Conservation (phyloP, 2,888 invertebrate species). For the Drosophila suboccidentalis region DNA sequence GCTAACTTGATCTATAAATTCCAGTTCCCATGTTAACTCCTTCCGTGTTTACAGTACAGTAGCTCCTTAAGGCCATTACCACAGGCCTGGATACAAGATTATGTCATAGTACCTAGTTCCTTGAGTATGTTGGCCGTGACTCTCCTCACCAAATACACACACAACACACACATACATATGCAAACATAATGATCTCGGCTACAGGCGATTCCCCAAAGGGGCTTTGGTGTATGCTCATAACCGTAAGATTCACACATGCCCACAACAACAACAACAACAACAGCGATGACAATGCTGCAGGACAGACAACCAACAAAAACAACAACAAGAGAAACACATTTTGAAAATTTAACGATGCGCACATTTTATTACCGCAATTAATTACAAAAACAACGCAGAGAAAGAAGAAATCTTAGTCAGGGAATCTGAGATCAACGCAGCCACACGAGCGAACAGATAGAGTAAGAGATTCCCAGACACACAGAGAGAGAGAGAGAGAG, state of each 20-base stretch:
- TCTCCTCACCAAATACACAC: background rate
- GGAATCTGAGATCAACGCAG: conserved; percentile 52
- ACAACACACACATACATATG: conserved; percentile 1
- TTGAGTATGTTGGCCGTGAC: conserved; percentile 1
- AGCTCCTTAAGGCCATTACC: conserved; percentile 40
- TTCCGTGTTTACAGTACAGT: conserved; percentile 13
- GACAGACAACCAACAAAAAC: conserved; percentile 27
- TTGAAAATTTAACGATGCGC: conserved; percentile 81
- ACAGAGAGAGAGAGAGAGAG: conserved; percentile 11
- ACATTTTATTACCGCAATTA: conserved; percentile 85
- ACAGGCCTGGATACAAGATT: conserved; percentile 41
- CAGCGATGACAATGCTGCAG: conserved; percentile 30
- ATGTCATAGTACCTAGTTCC: conserved; percentile 48
- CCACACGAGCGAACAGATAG: conserved; percentile 20
- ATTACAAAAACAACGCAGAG: conserved; percentile 79
- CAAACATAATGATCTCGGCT: conserved; percentile 22
- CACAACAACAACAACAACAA: conserved; percentile 43
- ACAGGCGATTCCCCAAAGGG: conserved; percentile 40
- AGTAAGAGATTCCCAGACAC: conserved; percentile 12
- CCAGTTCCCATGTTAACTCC: background rate
- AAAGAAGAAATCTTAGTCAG: conserved; percentile 65
- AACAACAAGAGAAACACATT: conserved; percentile 75
- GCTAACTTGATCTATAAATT: conserved; percentile 4
- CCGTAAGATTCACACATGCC: conserved; percentile 75
- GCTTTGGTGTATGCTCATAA: conserved; percentile 56